Percentiles rank a stretch among this genome's conserved stretches.
Conservation (phyloP, 2,113 vertebrate species). For the Muntiacus reevesi region DNA sequence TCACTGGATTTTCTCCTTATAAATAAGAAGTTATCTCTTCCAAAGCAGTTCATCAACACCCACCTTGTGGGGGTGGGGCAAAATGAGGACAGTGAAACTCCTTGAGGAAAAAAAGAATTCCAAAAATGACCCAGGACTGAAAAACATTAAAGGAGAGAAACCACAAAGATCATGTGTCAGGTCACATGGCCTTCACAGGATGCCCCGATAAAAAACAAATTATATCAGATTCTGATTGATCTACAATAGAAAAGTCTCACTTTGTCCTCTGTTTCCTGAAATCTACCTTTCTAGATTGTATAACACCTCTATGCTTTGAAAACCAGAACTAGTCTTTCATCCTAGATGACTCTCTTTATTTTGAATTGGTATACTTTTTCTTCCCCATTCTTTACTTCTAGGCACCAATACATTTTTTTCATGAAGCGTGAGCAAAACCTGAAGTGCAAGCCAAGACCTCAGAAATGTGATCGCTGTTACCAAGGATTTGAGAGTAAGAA, state of each 20-base stretch:
- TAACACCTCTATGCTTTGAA: constrained; percentile 54
- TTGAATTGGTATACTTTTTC: constrained; percentile 49
- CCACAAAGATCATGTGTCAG: neutral
- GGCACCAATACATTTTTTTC: constrained; percentile 49
- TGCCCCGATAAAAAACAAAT: neutral
- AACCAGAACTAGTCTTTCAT: constrained; percentile 34
- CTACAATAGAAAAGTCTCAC: neutral
- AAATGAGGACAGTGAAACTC: neutral
- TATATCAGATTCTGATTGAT: neutral
- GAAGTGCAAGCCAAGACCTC: constrained; percentile 66
- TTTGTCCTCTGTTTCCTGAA: neutral
- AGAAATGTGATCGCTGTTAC: constrained; percentile 66
- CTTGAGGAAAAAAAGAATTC: neutral
- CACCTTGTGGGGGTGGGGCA: neutral
- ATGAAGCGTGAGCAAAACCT: constrained; percentile 44
- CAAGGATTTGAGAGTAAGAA: constrained; percentile 59
- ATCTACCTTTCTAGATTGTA: constrained; percentile 31
- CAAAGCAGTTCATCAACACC: neutral
- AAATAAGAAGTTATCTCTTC: neutral
- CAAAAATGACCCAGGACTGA: neutral
- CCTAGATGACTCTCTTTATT: constrained; percentile 62
- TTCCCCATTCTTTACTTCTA: constrained; percentile 53
- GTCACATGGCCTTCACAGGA: neutral
- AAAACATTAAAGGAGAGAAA: neutral
- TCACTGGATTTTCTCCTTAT: neutral